These are phyloP conservation scores for Thalpophila matura DNA, from an alignment of 2,888 invertebrate genomes.

Conservation along the genomic window DNA sequence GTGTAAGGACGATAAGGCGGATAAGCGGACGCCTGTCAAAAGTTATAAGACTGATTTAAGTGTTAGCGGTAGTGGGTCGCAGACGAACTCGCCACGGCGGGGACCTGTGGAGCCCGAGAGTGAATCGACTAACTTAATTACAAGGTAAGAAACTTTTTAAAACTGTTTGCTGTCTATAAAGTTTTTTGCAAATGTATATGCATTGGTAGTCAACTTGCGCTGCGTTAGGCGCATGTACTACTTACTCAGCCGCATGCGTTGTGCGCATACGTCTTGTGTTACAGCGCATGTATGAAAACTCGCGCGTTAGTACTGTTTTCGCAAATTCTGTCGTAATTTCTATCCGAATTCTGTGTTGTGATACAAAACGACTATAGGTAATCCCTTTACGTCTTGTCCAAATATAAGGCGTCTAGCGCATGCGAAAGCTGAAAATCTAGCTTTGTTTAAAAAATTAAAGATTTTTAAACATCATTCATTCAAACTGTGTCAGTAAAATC, in stretches of 20 bases:
- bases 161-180: not conserved
- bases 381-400: too few relatives aligned
- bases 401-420: too few relatives aligned
- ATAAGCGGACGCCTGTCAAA: constrained; percentile 80
- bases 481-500: not conserved
- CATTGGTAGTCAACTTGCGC: too few relatives aligned
- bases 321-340: too few relatives aligned
- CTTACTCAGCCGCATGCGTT: not conserved
- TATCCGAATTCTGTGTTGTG: too few relatives aligned
- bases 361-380: too few relatives aligned
- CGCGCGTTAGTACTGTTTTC: too few relatives aligned
- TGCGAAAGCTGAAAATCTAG: too few relatives aligned
- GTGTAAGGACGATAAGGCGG: constrained; percentile 82
- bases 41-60: constrained; percentile 88
- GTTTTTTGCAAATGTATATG: not conserved
- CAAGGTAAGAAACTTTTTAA: constrained; percentile 75
- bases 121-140: constrained; percentile 78
- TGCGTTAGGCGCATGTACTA: not conserved
- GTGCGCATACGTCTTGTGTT: too few relatives aligned
- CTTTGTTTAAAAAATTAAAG: too few relatives aligned
- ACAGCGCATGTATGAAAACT: too few relatives aligned
- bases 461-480: too few relatives aligned
- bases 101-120: constrained; percentile 70
- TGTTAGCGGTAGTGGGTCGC: constrained; percentile 79
- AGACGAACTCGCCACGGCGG: constrained; percentile 80